Evolutionary conservation across 2,888 invertebrate species (phyloP), one percentile per base, ranked within the genome.

Genomic region (Dendrolimus houi): DNA sequence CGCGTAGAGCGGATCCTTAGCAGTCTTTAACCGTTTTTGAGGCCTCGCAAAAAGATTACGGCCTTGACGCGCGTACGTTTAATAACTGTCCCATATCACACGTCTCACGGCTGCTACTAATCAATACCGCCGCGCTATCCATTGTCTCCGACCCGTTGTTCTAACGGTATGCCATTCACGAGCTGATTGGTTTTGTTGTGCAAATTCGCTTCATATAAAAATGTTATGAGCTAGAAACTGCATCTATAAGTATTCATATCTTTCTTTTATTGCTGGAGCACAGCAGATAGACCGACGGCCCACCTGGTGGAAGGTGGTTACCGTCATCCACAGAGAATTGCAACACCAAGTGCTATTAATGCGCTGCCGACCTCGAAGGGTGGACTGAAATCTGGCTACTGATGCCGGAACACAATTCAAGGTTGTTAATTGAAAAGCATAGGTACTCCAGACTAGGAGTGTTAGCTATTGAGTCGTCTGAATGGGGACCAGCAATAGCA

Each of bases 111-210:
- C 9, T 47, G 47, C 9, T 9, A 47, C 47, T 47, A 56, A 55
- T 55, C 55, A 52, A 55, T 55, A 17, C 56, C 41, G 14, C 56
- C 10, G 52, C 52, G 41, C 41, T 47, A 47, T 41, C 56, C 53
- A 56, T 56, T 56, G 56, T 56, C 41, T 41, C 29, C 8, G 12
- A 13, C 40, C 56, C 56, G 56, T 56, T 53, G 56, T 14, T 8
- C 47, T 55, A 56, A 56, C 56, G 56, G 56, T 47, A 29, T 6
- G 3, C 29, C 29, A 29, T 29, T 29, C 47, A 12, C 47, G 12
- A 47, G 47, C 47, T 29, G 29, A 29, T 29, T 29, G 47, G 47
- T 6, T 47, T 47, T 47, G 47, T 47, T 47, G 9, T 47, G 47
- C 47, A 47, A 47, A 9, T 47, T 12, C 47, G 9, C 9, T 7